Base-by-base conservation (phyloP, 2,113 vertebrate species). In the Sialia sialis region DNA sequence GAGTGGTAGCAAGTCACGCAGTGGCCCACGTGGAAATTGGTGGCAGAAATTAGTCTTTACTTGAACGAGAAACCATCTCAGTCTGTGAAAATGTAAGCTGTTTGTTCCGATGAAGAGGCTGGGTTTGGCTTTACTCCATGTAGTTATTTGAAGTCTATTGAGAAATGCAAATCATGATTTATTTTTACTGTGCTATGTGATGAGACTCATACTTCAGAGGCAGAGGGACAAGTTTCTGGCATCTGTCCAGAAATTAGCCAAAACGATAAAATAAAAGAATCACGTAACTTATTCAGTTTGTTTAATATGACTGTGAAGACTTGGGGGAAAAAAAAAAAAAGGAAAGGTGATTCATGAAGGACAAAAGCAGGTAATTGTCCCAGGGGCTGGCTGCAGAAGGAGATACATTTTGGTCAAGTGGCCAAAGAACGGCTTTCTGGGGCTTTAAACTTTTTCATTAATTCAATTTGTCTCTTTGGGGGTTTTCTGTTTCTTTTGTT, bases 111-210 rank as follows among this genome's bases (percentile, higher is more conserved):
- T 83, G 67, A 85, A 48, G 74, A 96, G 70, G 41, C 41, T 84
- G 69, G 77, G 49, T 91, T 97, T 95, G 94, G 83, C 89, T 94
- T 92, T 89, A 77, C 51, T 95, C 88, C 81, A 83, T 17, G 32
- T 64, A 90, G 83, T 92, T 94, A 91, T 94, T 91, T 96, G 87
- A 88, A 96, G 80, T 67, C 52, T 95, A 93, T 72, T 94, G 86
- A 94, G 89, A 96, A 96, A 96, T 90, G 87, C 66, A 95, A 96
- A 95, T 94, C 58, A 58, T 73, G 84, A 69, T 95, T 96, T 93
- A 93, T 96, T 95, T 95, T 95, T 94, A 89, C 64, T 76, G 55
- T 83, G 80, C 58, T 91, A 43, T 95, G 74, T 92, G 77, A 94
- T 86, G 80, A 84, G 79, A 41, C 81, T 91, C 55, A 49, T 85